Conservation (phyloP, 1,140 invertebrate genomes). For the Cardiocondyla obscurior region DNA sequence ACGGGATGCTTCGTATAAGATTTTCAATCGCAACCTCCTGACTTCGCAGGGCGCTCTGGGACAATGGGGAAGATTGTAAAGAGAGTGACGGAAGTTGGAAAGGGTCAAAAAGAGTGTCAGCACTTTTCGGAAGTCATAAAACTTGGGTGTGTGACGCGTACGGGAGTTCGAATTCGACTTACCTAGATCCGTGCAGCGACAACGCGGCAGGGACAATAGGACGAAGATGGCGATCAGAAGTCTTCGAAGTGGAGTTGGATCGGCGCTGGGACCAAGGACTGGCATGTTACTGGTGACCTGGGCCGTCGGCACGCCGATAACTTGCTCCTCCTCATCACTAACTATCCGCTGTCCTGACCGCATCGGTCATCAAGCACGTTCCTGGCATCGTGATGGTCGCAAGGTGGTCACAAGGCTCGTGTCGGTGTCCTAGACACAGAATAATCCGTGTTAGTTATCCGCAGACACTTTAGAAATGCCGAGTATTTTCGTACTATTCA, state of each 20-base stretch:
- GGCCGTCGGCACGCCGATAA: conserved; percentile 75
- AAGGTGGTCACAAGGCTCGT: conserved; percentile 62
- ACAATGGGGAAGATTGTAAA: conserved; percentile 24
- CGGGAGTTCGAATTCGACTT: conserved; percentile 58
- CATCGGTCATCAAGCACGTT: conserved; percentile 70
- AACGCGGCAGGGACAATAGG: conserved; percentile 73
- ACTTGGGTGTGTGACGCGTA: conserved; percentile 30
- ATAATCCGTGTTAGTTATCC: conserved; percentile 63
- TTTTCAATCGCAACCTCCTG: conserved; percentile 43
- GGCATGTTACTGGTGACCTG: conserved; percentile 78
- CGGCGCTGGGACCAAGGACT: conserved; percentile 67
- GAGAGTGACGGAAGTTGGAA: conserved; percentile 38
- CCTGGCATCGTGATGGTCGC: conserved; percentile 66
- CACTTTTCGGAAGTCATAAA: conserved; percentile 56
- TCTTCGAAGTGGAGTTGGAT: conserved; percentile 68
- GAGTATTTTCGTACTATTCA: too few species aligned
- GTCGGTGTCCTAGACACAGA: conserved; percentile 63
- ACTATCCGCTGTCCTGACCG: conserved; percentile 68
- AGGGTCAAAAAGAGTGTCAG: conserved; percentile 14
- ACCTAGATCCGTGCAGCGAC: conserved; percentile 76
- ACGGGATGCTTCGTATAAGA: conserved; percentile 31
- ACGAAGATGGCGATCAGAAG: conserved; percentile 72
- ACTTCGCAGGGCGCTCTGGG: conserved; percentile 34
- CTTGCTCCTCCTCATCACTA: conserved; percentile 74
- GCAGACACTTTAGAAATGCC: conserved; percentile 33